Conservation (phyloP, 2,797 vertebrate species). For the Spinibarbus caldwelli region DNA sequence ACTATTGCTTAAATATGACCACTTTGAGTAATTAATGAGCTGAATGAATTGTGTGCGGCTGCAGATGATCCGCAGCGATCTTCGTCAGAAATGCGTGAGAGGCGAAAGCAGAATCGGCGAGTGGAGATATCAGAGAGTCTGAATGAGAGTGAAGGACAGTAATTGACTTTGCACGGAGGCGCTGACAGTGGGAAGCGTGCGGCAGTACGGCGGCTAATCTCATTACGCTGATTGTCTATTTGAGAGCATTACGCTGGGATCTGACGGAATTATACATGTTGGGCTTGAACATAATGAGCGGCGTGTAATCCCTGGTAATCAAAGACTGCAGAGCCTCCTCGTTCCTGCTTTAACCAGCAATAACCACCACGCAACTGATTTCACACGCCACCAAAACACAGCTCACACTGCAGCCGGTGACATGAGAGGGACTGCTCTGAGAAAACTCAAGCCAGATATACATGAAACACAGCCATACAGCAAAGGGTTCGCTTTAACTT, state of each 20-base stretch:
- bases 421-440: constrained; percentile 48
- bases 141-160: constrained; percentile 33
- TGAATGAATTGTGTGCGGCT: background rate
- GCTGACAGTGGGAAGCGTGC: constrained; percentile 51
- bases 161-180: constrained; percentile 49
- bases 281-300: constrained; percentile 75
- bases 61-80: background rate
- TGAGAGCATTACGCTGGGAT: constrained; percentile 78
- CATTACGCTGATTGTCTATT: constrained; percentile 80
- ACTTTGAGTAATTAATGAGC: background rate
- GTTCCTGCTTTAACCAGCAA: constrained; percentile 48
- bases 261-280: constrained; percentile 80
- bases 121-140: background rate
- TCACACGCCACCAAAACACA: constrained; percentile 11
- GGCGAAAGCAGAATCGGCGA: background rate
- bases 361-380: constrained; percentile 46
- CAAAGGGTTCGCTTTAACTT: constrained; percentile 69
- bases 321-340: constrained; percentile 63
- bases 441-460: constrained; percentile 63
- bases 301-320: constrained; percentile 76
- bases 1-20: background rate
- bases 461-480: constrained; percentile 59
- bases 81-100: background rate
- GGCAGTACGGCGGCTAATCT: constrained; percentile 71
- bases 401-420: constrained; percentile 2